phyloP scores from a whole-genome alignment of 2,113 vertebrate species.

The Corythornis cristatus region DNA sequence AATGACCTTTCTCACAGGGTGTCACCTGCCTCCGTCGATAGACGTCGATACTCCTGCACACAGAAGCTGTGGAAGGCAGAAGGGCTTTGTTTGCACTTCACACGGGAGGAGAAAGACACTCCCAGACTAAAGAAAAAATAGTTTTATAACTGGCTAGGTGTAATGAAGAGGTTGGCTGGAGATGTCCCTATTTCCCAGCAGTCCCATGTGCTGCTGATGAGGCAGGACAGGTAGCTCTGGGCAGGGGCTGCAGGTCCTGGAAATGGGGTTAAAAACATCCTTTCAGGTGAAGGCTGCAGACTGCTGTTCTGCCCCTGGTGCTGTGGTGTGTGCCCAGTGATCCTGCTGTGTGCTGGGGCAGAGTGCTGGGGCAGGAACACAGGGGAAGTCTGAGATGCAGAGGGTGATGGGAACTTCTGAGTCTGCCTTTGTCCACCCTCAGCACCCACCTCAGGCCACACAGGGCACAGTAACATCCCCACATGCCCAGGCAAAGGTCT shows the following conservation, averaged over 20 bases:
- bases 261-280: neutral
- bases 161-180: neutral
- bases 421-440: neutral
- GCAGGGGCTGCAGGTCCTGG: neutral
- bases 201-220: neutral
- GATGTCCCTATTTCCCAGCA: neutral
- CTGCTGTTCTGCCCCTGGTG: neutral
- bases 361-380: neutral
- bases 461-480: neutral
- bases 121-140: neutral
- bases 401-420: neutral
- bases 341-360: fast-evolving
- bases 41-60: neutral
- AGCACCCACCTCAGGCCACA: neutral
- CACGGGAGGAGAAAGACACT: neutral
- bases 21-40: neutral
- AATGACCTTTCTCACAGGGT: neutral
- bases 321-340: neutral
- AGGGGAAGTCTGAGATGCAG: fast-evolving
- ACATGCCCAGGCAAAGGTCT: neutral
- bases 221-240: neutral
- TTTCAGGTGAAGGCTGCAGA: neutral
- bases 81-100: neutral
- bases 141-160: neutral
- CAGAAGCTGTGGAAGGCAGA: neutral